phyloP scores from a whole-genome alignment of 2,888 invertebrate genomes.

The Acanthosepion esculentum region DNA sequence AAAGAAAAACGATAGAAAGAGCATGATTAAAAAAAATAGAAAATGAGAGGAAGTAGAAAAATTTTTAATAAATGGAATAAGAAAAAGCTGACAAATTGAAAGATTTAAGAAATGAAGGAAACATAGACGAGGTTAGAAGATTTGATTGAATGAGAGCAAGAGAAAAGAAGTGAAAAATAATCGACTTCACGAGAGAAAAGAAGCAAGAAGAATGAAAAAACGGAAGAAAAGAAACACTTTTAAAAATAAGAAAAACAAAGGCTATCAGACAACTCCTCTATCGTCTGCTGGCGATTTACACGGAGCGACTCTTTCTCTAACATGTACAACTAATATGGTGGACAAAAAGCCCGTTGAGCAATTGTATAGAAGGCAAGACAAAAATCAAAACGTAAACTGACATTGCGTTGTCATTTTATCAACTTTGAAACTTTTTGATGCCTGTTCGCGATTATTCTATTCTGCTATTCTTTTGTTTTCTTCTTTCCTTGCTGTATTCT shows the following conservation, averaged over 20 bases:
- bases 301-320: background rate
- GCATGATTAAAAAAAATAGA: background rate
- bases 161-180: too few relatives aligned
- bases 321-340: background rate
- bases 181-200: background rate
- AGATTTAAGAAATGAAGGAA: background rate
- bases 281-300: background rate
- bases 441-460: background rate
- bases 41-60: background rate
- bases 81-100: background rate
- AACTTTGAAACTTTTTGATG: background rate
- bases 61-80: background rate
- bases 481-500: background rate
- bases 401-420: background rate
- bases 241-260: background rate
- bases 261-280: background rate
- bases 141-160: too few relatives aligned
- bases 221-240: background rate
- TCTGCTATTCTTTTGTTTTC: background rate
- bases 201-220: background rate
- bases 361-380: background rate
- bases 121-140: background rate
- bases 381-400: background rate
- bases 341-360: background rate
- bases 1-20: background rate